Conservation (phyloP, 2,888 invertebrate genomes). For the Artemia sp. region DNA sequence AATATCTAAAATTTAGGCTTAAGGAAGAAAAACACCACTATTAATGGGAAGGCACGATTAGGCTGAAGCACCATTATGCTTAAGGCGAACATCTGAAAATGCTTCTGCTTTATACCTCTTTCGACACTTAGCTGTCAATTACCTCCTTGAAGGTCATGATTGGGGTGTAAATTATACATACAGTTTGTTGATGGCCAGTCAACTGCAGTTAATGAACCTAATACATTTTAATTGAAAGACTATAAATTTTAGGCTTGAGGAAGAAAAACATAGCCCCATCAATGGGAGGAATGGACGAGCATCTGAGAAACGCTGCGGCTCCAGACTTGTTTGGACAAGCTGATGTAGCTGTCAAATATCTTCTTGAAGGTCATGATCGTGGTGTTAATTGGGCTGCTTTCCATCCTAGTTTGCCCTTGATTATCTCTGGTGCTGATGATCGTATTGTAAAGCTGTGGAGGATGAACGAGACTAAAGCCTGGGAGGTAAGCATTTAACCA, state of each 20-base stretch:
- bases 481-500: conserved; percentile 16
- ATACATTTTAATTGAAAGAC: conserved; percentile 4
- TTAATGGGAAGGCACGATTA: too few species aligned
- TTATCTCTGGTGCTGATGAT: conserved; percentile 97
- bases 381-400: conserved; percentile 98
- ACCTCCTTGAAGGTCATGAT: conserved; percentile 81
- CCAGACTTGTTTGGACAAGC: conserved; percentile 92
- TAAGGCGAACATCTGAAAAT: too few species aligned
- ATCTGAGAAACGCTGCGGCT: conserved; percentile 55
- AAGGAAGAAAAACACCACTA: too few species aligned
- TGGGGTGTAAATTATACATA: conserved; percentile 78
- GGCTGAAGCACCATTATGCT: too few species aligned
- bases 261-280: conserved; percentile 97
- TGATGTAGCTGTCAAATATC: conserved; percentile 80
- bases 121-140: conserved; percentile 29
- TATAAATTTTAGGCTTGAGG: conserved; percentile 43
- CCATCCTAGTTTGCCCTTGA: conserved; percentile 80
- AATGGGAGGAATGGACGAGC: conserved; percentile 51
- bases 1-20: too few species aligned
- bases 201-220: too few species aligned
- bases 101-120: too few species aligned
- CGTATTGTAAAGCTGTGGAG: conserved; percentile 93
- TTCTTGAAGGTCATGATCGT: conserved; percentile 80
- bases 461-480: conserved; percentile 84
- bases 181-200: too few species aligned